Evolutionary conservation across 2,113 vertebrate species (phyloP).

Genomic region (Cettia cetti): DNA sequence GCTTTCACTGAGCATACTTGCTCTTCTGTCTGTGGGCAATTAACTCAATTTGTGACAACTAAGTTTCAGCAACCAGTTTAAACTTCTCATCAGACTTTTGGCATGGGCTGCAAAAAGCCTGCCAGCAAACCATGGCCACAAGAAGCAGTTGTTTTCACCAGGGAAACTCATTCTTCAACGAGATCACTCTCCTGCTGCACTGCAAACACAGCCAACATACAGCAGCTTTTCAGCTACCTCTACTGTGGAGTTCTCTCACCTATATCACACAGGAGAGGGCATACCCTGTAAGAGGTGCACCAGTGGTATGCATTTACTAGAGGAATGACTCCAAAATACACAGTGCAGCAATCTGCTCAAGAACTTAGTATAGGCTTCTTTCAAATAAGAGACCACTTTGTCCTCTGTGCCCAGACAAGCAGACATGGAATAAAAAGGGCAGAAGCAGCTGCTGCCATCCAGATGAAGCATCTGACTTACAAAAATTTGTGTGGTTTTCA

Average conservation of each 20-base stretch:
- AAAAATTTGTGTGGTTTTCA: neutral
- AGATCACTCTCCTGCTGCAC: neutral
- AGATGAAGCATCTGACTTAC: neutral
- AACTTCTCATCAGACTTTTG: conserved; percentile 24
- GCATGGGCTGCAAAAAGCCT: conserved; percentile 12
- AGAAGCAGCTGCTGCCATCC: neutral
- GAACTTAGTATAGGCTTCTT: neutral
- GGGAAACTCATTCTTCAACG: neutral
- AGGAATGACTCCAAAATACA: conserved; percentile 49
- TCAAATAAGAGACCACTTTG: conserved; percentile 27
- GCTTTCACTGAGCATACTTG: neutral
- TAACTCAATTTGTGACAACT: conserved; percentile 34
- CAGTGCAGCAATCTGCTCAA: neutral
- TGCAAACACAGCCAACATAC: neutral
- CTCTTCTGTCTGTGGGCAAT: conserved; percentile 24
- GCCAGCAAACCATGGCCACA: conserved; percentile 32
- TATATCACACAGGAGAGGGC: neutral
- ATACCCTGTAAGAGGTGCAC: neutral
- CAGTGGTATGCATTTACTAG: neutral
- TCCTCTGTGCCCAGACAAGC: neutral
- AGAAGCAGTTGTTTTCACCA: conserved; percentile 16
- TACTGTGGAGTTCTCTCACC: neutral
- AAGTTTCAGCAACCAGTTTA: conserved; percentile 31
- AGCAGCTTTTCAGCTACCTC: conserved; percentile 20
- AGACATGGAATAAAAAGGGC: neutral